phyloP scores from a whole-genome alignment of 2,888 invertebrate genomes.

The Parnassius orleans region DNA sequence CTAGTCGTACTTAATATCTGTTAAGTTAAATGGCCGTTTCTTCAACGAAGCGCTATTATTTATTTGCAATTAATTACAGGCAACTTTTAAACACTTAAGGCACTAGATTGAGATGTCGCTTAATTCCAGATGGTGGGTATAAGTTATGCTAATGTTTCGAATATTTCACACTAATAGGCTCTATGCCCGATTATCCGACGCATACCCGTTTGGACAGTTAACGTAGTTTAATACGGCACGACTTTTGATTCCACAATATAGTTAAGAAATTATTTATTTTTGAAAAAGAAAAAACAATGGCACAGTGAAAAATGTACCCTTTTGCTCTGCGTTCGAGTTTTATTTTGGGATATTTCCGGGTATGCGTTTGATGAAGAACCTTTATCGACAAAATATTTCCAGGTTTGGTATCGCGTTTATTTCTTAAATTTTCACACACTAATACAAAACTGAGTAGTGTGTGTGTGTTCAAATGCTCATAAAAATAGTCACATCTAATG shows the following conservation, averaged over 20 bases:
- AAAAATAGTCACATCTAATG: neutral
- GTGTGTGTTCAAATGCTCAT: too few species aligned
- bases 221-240: conserved; percentile 12
- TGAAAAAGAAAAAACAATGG: too few species aligned
- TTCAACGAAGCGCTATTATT: conserved; percentile 14
- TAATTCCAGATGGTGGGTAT: conserved; percentile 45
- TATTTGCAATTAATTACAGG: conserved; percentile 32
- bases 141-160: conserved; percentile 60
- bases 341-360: too few species aligned
- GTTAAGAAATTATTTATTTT: too few species aligned
- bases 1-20: neutral
- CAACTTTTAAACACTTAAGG: conserved; percentile 25
- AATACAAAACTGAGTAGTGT: too few species aligned
- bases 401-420: too few species aligned
- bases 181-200: conserved; percentile 41
- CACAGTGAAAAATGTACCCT: too few species aligned
- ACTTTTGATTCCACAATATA: neutral
- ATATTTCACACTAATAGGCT: conserved; percentile 70
- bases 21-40: conserved; percentile 9
- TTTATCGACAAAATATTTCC: too few species aligned
- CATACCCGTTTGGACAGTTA: conserved; percentile 41
- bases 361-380: too few species aligned
- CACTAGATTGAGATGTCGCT: conserved; percentile 53
- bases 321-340: too few species aligned
- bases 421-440: too few species aligned